Evolutionary conservation across 2,113 vertebrate species (phyloP), one percentile per base, ranked within the genome.

Genomic region (Vulpes vulpes): DNA sequence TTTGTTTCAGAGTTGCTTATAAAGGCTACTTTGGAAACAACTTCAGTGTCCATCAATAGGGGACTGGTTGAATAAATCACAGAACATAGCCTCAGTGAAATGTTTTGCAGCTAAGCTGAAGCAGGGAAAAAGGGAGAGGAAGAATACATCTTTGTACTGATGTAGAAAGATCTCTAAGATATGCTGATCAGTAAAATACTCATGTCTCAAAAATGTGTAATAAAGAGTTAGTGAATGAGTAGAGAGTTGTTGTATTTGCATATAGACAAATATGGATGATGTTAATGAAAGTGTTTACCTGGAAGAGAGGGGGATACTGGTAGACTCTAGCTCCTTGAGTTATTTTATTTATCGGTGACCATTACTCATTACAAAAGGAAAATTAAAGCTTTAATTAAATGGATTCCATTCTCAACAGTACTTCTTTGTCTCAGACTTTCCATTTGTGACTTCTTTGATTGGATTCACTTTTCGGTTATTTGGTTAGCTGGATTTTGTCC

Each of bases 381-480:
- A 79, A 25, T 35, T 67, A 81, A 69, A 92, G 4, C 3, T 6
- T 78, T 51, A 80, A 59, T 80, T 65, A 57, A 90, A 35, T 60
- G 14, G 14, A 32, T 74, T 95, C 55, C n/a, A 10, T 65, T 91
- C 20, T 95, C 60, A 90, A 76, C 7, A 93, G 32, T 32, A 57
- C n/a, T 57, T 32, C 35, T 84, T 90, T 90, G 9, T 65, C 55
- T 93, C 20, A 81, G 71, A 15, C 32, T 92, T 20, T 76, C 9
- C 32, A 67, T 81, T 92, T 67, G 55, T 87, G 62, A 64, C 49
- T 96, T 87, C 30, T 81, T 49, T 60, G 64, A 82, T 95, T 89
- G 65, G 53, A 84, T 67, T 96, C 49, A 81, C 30, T 67, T 62
- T 85, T 95, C 83, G 55, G 6, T 60, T 96, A 53, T 49, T 78